Evolutionary conservation across 1,140 invertebrate species (phyloP), one percentile per base, ranked within the genome.

Genomic region (Zophobas morio): DNA sequence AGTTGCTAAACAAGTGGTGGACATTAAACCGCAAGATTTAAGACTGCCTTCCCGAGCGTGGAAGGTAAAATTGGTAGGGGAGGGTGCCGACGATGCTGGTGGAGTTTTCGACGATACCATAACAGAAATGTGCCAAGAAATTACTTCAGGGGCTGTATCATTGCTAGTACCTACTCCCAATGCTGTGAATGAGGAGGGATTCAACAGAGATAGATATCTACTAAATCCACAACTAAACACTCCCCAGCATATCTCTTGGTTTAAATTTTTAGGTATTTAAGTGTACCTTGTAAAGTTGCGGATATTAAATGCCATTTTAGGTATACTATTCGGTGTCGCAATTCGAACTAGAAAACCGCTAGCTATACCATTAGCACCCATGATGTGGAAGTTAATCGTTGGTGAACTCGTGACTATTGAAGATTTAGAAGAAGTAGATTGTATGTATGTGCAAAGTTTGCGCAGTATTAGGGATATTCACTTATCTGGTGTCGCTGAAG

Each of bases 41-140:
- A 79, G 92, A 34, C 83, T 93, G 8, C 92, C 92, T 20, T 89
- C 91, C 1, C 82, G 92, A 47, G 92, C 92, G 4, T 93, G 92
- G 92, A 93, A 93, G 84, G 88, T 90, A 32, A 90, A 90, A 84
- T 82, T 90, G 5, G 84, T 92, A 6, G 92, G 91, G 0, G 92
- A 93, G 85, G 92, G 92, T 1, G 92, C 92, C 2, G 92, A 93
- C 84, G 92, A 93, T 87, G 92, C 92, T 32, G 89, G 91, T 0
- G 92, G 92, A 32, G 92, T 93, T 6, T 93, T 93, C 87, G 92
- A 93, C 85, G 92, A 93, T 84, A 93, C 91, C 1, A 92, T 93
- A 39, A 92, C 92, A 1, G 91, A 93, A 83, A 92, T 93, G 90
- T 92, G 92, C 81, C 86, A 89, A 78, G 90, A 91, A 85, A 87